phyloP scores from a whole-genome alignment of 2,888 invertebrate genomes.

The Diabrotica balteata region DNA sequence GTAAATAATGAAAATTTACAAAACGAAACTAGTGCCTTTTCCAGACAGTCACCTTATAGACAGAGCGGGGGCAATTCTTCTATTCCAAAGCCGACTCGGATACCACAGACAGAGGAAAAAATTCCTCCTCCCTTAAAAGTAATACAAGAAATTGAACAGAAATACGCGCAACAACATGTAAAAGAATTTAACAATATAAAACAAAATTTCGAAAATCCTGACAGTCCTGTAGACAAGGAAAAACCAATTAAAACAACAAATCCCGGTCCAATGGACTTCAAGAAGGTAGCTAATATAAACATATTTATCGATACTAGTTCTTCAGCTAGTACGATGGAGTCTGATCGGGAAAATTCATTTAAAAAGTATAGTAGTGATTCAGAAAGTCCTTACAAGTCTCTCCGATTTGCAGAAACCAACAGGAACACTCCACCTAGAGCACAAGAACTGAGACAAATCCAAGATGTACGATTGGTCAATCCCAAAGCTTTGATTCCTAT shows the following conservation, averaged over 20 bases:
- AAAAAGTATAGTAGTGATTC: conserved; percentile 27
- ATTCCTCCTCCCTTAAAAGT: conserved; percentile 21
- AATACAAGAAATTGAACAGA: conserved; percentile 45
- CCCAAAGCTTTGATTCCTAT: conserved; percentile 58
- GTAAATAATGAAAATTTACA: conserved; percentile 50
- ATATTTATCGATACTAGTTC: conserved; percentile 58
- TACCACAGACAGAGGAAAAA: conserved; percentile 35
- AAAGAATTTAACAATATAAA: conserved; percentile 51
- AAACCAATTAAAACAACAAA: conserved; percentile 35
- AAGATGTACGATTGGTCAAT: conserved; percentile 54
- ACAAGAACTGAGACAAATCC: conserved; percentile 48
- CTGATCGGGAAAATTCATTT: conserved; percentile 45
- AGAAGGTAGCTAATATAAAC: conserved; percentile 43
- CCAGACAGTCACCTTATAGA: conserved; percentile 48
- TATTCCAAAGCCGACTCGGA: conserved; percentile 27
- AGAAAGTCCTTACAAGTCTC: conserved; percentile 25
- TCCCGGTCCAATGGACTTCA: conserved; percentile 45
- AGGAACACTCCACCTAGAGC: conserved; percentile 53
- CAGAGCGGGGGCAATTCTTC: conserved; percentile 43
- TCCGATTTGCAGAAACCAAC: conserved; percentile 25
- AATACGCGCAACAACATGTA: conserved; percentile 53
- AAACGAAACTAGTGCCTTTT: conserved; percentile 54
- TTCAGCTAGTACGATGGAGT: conserved; percentile 54
- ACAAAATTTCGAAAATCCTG: conserved; percentile 46
- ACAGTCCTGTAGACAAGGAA: conserved; percentile 28